phyloP scores from a whole-genome alignment of 2,888 invertebrate species.

The Pardosa pseudoannulata region DNA sequence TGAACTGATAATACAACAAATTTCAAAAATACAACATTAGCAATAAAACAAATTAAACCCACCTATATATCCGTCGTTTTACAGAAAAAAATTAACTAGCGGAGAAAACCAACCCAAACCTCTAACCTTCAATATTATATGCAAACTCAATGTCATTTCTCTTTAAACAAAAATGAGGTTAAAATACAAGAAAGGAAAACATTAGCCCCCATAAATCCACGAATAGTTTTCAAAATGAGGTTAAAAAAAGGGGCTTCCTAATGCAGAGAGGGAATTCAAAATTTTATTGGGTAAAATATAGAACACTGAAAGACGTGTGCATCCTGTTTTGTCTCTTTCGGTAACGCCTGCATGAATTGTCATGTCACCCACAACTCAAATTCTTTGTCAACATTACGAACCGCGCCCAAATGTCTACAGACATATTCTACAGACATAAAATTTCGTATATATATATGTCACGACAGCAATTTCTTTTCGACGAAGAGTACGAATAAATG shows the following conservation, averaged over 20 bases:
- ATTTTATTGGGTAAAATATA: background rate
- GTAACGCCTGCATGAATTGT: background rate
- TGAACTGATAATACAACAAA: too few relatives aligned
- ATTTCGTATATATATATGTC: background rate
- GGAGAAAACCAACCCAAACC: too few relatives aligned
- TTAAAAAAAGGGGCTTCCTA: background rate
- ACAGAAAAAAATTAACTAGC: too few relatives aligned
- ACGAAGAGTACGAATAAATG: too few relatives aligned
- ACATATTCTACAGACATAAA: background rate
- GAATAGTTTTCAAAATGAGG: background rate
- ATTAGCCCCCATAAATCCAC: too few relatives aligned
- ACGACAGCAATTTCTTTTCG: background rate
- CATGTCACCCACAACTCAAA: conserved; percentile 10
- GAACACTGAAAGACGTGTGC: background rate
- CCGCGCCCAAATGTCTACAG: conserved; percentile 12
- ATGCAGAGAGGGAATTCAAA: background rate
- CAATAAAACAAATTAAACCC: too few relatives aligned
- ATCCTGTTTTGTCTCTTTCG: background rate
- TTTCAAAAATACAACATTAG: too few relatives aligned
- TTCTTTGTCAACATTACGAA: conserved; percentile 29
- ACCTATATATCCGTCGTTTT: too few relatives aligned
- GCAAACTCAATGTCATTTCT: too few relatives aligned
- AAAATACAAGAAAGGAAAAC: too few relatives aligned
- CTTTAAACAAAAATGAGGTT: too few relatives aligned
- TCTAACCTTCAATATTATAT: too few relatives aligned